phyloP scores from a whole-genome alignment of 2,888 invertebrate genomes.

The Cataglyphis cursor region DNA sequence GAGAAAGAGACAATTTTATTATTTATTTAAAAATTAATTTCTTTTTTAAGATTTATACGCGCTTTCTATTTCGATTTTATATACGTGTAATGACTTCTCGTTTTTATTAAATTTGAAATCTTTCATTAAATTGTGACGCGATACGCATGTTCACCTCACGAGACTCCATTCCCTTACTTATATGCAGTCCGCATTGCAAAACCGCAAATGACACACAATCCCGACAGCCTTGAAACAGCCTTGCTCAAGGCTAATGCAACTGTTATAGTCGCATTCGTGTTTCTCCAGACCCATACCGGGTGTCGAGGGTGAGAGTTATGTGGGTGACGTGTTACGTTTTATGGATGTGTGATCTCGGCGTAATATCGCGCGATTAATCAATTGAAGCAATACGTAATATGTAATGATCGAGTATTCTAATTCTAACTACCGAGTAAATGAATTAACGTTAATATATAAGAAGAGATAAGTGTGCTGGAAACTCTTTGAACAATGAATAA shows the following conservation, averaged over 20 bases:
- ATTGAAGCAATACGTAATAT: slow-evolving; percentile 13
- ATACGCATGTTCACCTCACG: neutral
- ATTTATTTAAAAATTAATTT: neutral
- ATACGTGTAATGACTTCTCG: neutral
- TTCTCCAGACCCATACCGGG: slow-evolving; percentile 60
- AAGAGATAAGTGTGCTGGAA: neutral
- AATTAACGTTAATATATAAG: neutral
- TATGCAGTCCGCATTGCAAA: slow-evolving; percentile 67
- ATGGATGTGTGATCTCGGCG: slow-evolving; percentile 7
- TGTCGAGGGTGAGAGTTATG: slow-evolving; percentile 63
- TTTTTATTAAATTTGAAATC: neutral
- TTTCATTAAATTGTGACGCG: neutral
- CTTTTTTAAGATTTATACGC: neutral
- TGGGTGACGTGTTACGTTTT: slow-evolving; percentile 12
- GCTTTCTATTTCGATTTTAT: neutral
- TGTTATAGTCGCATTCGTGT: slow-evolving; percentile 58
- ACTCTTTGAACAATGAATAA: neutral
- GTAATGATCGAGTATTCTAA: neutral
- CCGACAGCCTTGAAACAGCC: slow-evolving; percentile 83
- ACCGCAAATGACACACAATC: slow-evolving; percentile 74
- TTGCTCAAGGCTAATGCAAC: slow-evolving; percentile 80
- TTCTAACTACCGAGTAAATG: neutral
- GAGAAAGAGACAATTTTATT: neutral
- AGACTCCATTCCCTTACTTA: neutral
- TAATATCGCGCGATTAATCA: neutral